Conservation (phyloP, 2,797 vertebrate species). For the Florisuga fusca region DNA sequence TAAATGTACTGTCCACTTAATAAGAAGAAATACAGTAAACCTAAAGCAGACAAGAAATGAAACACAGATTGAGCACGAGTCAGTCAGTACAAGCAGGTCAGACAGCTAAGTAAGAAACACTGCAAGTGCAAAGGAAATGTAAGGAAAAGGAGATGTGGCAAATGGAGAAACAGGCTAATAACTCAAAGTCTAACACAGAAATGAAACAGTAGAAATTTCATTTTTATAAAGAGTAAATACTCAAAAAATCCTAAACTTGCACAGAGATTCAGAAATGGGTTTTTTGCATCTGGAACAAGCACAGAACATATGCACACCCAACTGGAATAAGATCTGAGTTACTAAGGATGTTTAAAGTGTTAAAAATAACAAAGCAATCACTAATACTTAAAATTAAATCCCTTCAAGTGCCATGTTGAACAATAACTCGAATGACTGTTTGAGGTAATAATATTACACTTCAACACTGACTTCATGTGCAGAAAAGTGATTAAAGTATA, state of each 20-base stretch:
- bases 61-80: not conserved
- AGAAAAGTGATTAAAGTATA: not conserved
- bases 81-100: not conserved
- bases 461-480: not conserved
- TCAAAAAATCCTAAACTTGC: not conserved
- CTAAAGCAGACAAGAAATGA: not conserved
- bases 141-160: not conserved
- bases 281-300: not conserved
- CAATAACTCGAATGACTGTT: not conserved
- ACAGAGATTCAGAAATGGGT: not conserved
- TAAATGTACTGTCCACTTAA: not conserved
- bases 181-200: not conserved
- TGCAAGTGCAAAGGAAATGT: not conserved
- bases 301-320: not conserved
- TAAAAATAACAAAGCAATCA: not conserved
- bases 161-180: not conserved
- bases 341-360: not conserved
- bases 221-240: not conserved
- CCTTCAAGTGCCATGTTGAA: not conserved
- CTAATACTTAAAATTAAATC: not conserved
- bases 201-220: not conserved
- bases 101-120: not conserved
- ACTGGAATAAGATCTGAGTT: not conserved
- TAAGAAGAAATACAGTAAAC: not conserved
- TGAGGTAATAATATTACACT: not conserved